Evolutionary conservation across 2,888 invertebrate species (phyloP).

Genomic region (Cinara cedri): DNA sequence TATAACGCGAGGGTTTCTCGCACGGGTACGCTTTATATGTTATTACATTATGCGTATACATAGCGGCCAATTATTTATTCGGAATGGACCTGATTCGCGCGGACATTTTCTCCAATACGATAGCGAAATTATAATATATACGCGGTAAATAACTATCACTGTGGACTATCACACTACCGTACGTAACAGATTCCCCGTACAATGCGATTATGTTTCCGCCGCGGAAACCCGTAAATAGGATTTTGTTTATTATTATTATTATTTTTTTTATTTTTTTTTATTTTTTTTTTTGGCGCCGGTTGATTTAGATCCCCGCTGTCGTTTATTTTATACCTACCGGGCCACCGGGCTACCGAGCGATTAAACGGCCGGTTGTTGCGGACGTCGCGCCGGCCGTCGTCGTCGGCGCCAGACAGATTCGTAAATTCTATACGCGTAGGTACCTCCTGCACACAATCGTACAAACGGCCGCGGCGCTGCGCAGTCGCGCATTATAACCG

Average conservation of each 20-base stretch:
- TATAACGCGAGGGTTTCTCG: neutral
- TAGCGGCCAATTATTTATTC: slow-evolving; percentile 23
- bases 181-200: too few species aligned
- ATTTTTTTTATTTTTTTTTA: slow-evolving; percentile 2
- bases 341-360: neutral
- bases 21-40: neutral
- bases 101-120: neutral
- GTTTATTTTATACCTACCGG: too few species aligned
- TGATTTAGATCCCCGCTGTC: slow-evolving; percentile 21
- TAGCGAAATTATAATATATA: too few species aligned
- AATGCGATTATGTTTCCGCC: slow-evolving; percentile 1
- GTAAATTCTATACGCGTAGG: too few species aligned
- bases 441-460: too few species aligned
- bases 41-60: neutral
- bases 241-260: slow-evolving; percentile 5
- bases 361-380: neutral
- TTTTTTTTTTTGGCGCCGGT: slow-evolving; percentile 37
- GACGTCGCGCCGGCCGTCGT: neutral
- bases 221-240: slow-evolving; percentile 31
- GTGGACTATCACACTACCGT: too few species aligned
- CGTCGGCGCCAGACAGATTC: neutral
- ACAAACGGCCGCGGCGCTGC: too few species aligned
- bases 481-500: too few species aligned
- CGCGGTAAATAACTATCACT: too few species aligned
- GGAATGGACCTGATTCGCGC: slow-evolving; percentile 9